A percentile compares a stretch with the other conserved stretches of the same genome.
These are phyloP conservation scores for Frieseomelitta varia DNA, from an alignment of 1,140 invertebrate genomes.

Conservation along the genomic window DNA sequence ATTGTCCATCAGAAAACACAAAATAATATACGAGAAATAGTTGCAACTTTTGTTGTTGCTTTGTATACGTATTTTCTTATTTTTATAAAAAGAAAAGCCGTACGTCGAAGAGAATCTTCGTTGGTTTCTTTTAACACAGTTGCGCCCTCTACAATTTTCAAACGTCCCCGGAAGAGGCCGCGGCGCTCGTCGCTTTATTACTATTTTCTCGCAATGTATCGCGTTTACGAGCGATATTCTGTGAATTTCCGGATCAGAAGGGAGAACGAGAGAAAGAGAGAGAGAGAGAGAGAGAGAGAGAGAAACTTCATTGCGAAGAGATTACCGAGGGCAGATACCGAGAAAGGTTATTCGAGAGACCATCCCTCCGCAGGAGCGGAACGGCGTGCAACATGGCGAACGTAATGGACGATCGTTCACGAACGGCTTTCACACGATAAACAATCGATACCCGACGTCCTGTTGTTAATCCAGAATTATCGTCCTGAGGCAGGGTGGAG, in stretches of 20 bases:
- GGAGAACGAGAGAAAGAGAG: background rate
- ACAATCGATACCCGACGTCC: conserved; percentile 64
- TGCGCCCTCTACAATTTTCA: background rate
- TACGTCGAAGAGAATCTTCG: background rate
- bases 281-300: background rate
- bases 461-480: conserved; percentile 68
- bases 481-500: conserved; percentile 50
- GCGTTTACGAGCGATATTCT: conserved; percentile 41
- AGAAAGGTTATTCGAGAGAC: conserved; percentile 38
- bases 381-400: conserved; percentile 49
- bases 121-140: background rate
- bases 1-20: background rate
- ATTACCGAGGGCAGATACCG: conserved; percentile 61
- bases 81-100: background rate
- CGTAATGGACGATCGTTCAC: conserved; percentile 63
- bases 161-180: background rate
- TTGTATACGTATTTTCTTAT: background rate
- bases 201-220: conserved; percentile 23
- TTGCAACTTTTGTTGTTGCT: background rate
- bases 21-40: background rate
- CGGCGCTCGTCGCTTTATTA: conserved; percentile 7
- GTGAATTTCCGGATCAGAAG: conserved; percentile 49
- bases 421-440: conserved; percentile 66
- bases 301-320: conserved; percentile 44
- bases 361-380: conserved; percentile 42